Base-by-base conservation (phyloP, 2,888 invertebrate species). In the Caenorhabditis virilis region DNA sequence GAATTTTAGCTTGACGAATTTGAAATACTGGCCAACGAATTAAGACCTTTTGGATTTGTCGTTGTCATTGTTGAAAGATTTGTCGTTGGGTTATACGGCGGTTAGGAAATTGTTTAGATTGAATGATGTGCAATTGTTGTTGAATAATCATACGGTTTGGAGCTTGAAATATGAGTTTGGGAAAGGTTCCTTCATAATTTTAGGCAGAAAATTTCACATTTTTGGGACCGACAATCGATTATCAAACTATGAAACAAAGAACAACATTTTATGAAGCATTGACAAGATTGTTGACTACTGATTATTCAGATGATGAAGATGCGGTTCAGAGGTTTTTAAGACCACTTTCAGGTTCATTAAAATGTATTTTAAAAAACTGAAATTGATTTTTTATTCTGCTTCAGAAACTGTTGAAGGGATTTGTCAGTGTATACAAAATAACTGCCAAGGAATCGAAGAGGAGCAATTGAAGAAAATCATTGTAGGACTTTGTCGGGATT, bases 181-280 rank as follows among this genome's bases (percentile, higher is more conserved):
- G n/a, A n/a, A n/a, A n/a, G n/a, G n/a, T n/a, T n/a, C n/a, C n/a
- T n/a, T n/a, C n/a, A n/a, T n/a, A n/a, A n/a, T n/a, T n/a, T n/a
- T n/a, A n/a, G n/a, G n/a, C n/a, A n/a, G n/a, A n/a, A n/a, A n/a
- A n/a, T n/a, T n/a, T n/a, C n/a, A n/a, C n/a, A n/a, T n/a, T n/a
- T n/a, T n/a, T n/a, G n/a, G n/a, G n/a, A n/a, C n/a, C n/a, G n/a
- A 90, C 90, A 35, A 88, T 91, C 11, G 89, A 90, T 30, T 79
- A 85, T 65, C 82, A 82, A 36, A 93, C 93, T 86, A 93, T 95
- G 93, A 88, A 94, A 55, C 93, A 93, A 83, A 88, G 97, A 65
- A 94, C 93, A 27, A 93, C 93, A 88, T 92, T 98, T 86, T 98
- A 98, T 86, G 94, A 94, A 16, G 95, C 97, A 0, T 87, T 98